phyloP scores from a whole-genome alignment of 1,140 invertebrate species.

The Drosophila bocki region DNA sequence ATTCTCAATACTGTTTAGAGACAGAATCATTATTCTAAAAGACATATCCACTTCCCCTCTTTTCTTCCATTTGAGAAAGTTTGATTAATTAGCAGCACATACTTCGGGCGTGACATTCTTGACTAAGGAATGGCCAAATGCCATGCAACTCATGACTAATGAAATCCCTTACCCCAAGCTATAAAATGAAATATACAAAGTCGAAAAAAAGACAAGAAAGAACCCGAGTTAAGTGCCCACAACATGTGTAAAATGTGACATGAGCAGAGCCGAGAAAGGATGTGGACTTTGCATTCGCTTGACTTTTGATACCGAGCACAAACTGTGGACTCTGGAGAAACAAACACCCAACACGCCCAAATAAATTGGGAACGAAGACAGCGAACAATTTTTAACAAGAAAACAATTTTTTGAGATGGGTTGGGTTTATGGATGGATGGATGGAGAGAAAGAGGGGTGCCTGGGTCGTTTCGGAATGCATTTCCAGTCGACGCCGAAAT shows the following conservation, averaged over 20 bases:
- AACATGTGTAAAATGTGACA: slow-evolving; percentile 75
- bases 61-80: background rate
- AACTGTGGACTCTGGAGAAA: slow-evolving; percentile 8
- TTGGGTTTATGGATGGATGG: slow-evolving; percentile 8
- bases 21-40: background rate
- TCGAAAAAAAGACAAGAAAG: slow-evolving; percentile 23
- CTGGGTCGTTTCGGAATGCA: slow-evolving; percentile 48
- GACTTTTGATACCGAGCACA: slow-evolving; percentile 43
- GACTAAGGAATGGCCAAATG: slow-evolving; percentile 57
- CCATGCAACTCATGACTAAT: slow-evolving; percentile 75
- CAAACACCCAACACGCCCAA: slow-evolving; percentile 50
- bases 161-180: slow-evolving; percentile 51
- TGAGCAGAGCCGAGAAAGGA: slow-evolving; percentile 31
- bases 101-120: slow-evolving; percentile 53
- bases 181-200: slow-evolving; percentile 46
- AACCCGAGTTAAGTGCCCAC: slow-evolving; percentile 47
- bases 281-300: slow-evolving; percentile 53
- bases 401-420: slow-evolving; percentile 44
- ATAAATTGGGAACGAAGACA: slow-evolving; percentile 35
- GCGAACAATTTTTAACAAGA: slow-evolving; percentile 48
- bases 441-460: background rate
- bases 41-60: slow-evolving; percentile 7
- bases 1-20: no score
- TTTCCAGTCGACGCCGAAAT: slow-evolving; percentile 71
- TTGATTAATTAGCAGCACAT: slow-evolving; percentile 64